phyloP scores from a whole-genome alignment of 2,888 invertebrate genomes.

The Epiblema foenella region DNA sequence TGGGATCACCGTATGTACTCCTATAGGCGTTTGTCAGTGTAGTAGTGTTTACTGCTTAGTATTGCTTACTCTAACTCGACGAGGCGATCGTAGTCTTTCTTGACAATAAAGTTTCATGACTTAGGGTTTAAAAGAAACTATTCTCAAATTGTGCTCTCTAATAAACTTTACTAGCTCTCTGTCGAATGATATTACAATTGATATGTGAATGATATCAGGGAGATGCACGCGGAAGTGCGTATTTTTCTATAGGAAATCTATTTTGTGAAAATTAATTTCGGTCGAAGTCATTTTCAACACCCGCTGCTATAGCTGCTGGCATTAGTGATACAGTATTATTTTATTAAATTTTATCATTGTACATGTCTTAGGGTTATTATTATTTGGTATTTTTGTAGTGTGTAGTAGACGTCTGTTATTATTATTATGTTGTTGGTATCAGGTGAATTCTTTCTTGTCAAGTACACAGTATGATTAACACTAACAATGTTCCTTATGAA shows the following conservation, averaged over 20 bases:
- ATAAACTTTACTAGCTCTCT: conserved; percentile 68
- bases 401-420: conserved; percentile 64
- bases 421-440: conserved; percentile 53
- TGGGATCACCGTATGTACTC: conserved; percentile 61
- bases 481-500: conserved; percentile 40
- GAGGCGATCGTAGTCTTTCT: conserved; percentile 59
- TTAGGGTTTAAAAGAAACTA: conserved; percentile 57
- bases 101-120: conserved; percentile 71
- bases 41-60: conserved; percentile 58
- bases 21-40: conserved; percentile 51
- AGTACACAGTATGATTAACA: conserved; percentile 27
- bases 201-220: conserved; percentile 53
- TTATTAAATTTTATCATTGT: conserved; percentile 76
- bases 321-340: conserved; percentile 83
- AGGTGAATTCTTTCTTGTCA: conserved; percentile 43
- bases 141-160: conserved; percentile 71
- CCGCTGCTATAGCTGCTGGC: conserved; percentile 73
- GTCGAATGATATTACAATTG: conserved; percentile 46
- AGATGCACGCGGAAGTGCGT: conserved; percentile 54
- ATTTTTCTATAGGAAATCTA: conserved; percentile 52
- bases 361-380: conserved; percentile 76
- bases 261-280: conserved; percentile 32
- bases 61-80: conserved; percentile 50
- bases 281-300: conserved; percentile 53
- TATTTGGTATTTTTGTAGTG: conserved; percentile 67